A percentile compares a stretch with the other conserved stretches of the same genome.
These are phyloP conservation scores for Prionace glauca DNA, from an alignment of 2,797 vertebrate genomes.

Conservation along the genomic window DNA sequence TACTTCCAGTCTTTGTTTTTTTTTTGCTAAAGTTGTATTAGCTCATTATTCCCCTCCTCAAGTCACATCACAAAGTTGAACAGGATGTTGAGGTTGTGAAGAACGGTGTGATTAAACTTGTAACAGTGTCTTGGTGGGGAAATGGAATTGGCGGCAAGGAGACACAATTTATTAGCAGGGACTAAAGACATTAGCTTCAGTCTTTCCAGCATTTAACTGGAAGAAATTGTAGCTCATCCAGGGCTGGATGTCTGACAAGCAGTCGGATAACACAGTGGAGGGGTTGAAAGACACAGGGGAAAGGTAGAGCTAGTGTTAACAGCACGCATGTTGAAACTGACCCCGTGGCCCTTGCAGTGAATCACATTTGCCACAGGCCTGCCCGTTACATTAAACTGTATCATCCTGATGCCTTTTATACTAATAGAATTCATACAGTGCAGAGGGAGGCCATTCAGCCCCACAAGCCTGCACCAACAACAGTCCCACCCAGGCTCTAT, in stretches of 20 bases:
- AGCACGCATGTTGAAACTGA: neutral
- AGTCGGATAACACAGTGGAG: neutral
- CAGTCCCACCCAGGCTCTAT: too few relatives aligned
- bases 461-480: too few relatives aligned
- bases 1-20: neutral
- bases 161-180: neutral
- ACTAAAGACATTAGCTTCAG: neutral
- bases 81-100: neutral
- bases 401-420: neutral
- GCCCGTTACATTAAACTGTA: neutral
- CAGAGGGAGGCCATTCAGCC: too few relatives aligned
- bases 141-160: neutral
- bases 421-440: too few relatives aligned
- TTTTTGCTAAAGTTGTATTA: neutral
- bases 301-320: neutral
- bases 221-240: neutral
- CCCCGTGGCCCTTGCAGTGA: neutral
- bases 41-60: neutral
- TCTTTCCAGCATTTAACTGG: neutral
- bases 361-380: neutral
- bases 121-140: neutral
- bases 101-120: neutral
- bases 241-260: neutral
- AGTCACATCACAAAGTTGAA: neutral
- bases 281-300: neutral